Percentiles rank a stretch among this genome's conserved stretches.
These are phyloP conservation scores for Slavum lentiscoides DNA, from an alignment of 2,888 invertebrate genomes.

Conservation along the genomic window DNA sequence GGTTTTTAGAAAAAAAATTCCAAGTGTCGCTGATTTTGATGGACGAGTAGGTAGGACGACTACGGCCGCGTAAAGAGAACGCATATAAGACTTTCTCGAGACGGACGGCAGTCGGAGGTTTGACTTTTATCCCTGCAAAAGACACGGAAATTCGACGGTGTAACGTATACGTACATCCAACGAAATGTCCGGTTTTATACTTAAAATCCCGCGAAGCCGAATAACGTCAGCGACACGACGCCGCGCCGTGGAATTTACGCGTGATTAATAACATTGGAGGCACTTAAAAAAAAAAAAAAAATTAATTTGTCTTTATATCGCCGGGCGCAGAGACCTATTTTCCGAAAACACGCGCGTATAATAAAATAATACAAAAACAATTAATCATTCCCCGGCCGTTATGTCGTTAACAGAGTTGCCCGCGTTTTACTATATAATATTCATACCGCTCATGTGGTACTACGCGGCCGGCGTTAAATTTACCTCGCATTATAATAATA, in stretches of 20 bases:
- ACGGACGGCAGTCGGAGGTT: too few species aligned
- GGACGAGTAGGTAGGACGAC: too few species aligned
- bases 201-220: conserved; percentile 18
- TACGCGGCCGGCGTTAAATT: not conserved
- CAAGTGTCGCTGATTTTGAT: too few species aligned
- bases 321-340: conserved; percentile 15
- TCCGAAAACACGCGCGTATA: conserved; percentile 8
- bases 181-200: conserved; percentile 44
- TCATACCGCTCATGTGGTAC: too few species aligned
- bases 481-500: not conserved
- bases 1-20: too few species aligned
- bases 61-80: too few species aligned
- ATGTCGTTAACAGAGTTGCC: conserved; percentile 32
- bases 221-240: conserved; percentile 45
- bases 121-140: not conserved
- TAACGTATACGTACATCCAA: conserved; percentile 8
- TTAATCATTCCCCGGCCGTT: conserved; percentile 18
- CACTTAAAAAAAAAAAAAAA: conserved; percentile 38
- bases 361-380: conserved; percentile 32
- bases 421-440: not conserved
- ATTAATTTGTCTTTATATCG: conserved; percentile 42
- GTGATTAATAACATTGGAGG: conserved; percentile 46
- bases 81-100: conserved; percentile 14
- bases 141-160: conserved; percentile 5
- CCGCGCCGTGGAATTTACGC: conserved; percentile 27